phyloP scores from a whole-genome alignment of 2,888 invertebrate genomes.

The Aphodius sticticus region DNA sequence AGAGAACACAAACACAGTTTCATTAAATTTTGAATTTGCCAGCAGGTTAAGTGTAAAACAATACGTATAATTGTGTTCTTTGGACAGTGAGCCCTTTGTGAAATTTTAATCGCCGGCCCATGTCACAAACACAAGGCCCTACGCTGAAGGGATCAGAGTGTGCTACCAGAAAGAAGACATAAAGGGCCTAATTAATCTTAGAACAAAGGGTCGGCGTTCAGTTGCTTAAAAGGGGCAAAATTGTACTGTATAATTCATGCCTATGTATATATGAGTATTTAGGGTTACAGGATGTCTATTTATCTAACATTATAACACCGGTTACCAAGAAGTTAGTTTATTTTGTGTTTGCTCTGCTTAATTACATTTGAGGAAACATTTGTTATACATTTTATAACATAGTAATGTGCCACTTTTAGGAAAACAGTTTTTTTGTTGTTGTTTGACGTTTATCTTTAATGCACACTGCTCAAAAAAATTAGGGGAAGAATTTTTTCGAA shows the following conservation, averaged over 20 bases:
- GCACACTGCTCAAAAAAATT: no score
- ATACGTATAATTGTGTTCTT: background rate
- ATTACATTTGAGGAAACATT: no score
- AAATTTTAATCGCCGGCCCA: background rate
- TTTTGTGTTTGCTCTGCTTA: no score
- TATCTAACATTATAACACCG: background rate
- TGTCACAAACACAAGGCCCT: background rate
- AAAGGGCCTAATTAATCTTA: slow-evolving; percentile 4
- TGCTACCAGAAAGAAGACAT: background rate
- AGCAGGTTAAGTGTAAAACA: background rate
- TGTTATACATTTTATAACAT: no score
- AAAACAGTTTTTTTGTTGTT: no score
- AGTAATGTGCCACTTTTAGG: no score
- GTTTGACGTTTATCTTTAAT: no score
- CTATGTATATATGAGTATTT: background rate
- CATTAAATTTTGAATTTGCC: background rate
- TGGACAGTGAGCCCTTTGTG: background rate
- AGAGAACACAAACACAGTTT: background rate
- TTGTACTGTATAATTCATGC: background rate
- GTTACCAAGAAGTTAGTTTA: background rate
- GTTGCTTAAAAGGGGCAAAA: background rate
- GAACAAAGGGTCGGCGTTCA: background rate
- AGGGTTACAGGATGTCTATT: background rate
- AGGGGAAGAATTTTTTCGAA: no score
- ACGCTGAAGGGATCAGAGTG: background rate